These are phyloP conservation scores for Peromyscus melanophrys DNA, from an alignment of 2,797 vertebrate species.

Conservation along the genomic window DNA sequence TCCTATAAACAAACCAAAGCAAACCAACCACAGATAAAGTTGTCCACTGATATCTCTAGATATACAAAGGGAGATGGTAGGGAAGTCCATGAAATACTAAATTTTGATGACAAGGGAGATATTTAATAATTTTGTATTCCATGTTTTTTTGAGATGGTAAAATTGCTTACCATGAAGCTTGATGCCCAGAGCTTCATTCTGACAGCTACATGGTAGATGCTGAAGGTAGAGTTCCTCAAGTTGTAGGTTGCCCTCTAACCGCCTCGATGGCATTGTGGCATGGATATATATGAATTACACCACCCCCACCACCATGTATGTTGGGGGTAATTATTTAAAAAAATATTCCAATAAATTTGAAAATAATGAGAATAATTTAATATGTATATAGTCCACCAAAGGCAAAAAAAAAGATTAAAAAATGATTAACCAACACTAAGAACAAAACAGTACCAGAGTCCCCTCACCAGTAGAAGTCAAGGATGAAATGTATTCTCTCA, in stretches of 20 bases:
- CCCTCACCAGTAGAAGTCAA: not conserved
- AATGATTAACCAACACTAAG: not conserved
- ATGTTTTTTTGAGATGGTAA: no score
- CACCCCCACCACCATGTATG: no score
- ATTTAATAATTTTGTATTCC: not conserved
- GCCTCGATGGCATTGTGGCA: not conserved
- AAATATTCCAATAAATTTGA: not conserved
- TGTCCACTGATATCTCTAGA: not conserved
- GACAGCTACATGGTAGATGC: not conserved
- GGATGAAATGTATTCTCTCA: not conserved
- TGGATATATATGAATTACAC: not conserved
- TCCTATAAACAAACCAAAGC: not conserved
- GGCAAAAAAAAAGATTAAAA: not conserved
- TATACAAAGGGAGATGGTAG: no score
- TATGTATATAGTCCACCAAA: not conserved
- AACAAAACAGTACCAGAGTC: not conserved
- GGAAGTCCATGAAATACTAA: not conserved
- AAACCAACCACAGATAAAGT: not conserved
- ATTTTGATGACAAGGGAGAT: not conserved
- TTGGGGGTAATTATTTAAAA: not conserved
- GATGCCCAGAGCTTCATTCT: no score
- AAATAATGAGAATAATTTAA: not conserved
- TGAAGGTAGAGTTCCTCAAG: not conserved
- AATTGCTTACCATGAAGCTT: not conserved
- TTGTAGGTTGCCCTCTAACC: not conserved